Base-by-base conservation (phyloP, 2,113 vertebrate genomes). In the Thryonomys swinderianus region DNA sequence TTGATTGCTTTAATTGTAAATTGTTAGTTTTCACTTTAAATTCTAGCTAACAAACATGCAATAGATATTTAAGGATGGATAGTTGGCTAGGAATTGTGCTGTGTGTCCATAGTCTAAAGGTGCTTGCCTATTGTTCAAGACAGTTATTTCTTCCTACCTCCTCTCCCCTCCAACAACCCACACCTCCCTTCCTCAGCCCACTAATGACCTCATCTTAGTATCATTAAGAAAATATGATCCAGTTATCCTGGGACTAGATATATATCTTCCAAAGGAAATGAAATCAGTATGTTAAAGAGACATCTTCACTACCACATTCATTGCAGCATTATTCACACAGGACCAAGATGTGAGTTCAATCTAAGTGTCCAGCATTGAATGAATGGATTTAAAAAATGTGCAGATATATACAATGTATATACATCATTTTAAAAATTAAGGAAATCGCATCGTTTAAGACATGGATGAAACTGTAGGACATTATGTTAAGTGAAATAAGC, bases 1-100 rank as follows among this genome's bases (percentile, higher is more conserved):
- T 17, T 30, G 55, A 92, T 37, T 66, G 42, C 40, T 82, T 92
- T 67, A 48, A 74, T 82, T 95, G 83, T 76, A 83, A 53, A 51
- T 59, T n/a, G 32, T 21, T 64, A 51, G 57, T 61, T 95, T 89
- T 57, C 42, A 53, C 53, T 96, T 94, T 80, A 85, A 81, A 66
- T 88, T 88, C 57, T 86, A 40, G 23, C 86, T 51, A 42, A 57
- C 40, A 91, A 93, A 40, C 17, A 16, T 67, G 59, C 94, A 83
- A 76, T 66, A 62, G 57, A 30, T 57, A n/a, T 66, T 57, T 53
- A 66, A 37, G 7, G 40, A 55, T 53, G 66, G 51, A 30, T 30
- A 74, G 71, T 21, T 51, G 85, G 34, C 55, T 59, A 74, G 66
- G 34, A 84, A 79, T 55, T 59, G 7, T 23, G 51, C 55, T n/a